Percentiles rank a stretch among this genome's conserved stretches.
Conservation (phyloP, 2,113 vertebrate genomes). For the Thalassoma bifasciatum region DNA sequence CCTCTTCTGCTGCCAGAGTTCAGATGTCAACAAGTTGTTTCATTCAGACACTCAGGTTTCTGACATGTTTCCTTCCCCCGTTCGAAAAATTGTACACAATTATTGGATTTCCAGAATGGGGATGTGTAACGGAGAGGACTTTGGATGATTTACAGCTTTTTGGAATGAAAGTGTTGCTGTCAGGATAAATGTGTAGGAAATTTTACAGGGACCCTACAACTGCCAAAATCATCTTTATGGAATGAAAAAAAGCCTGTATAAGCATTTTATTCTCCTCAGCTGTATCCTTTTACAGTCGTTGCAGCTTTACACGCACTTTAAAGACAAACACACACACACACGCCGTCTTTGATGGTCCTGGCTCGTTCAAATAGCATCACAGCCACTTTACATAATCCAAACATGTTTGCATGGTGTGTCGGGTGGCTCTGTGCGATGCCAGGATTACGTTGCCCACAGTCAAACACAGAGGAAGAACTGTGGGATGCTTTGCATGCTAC, state of each 20-base stretch:
- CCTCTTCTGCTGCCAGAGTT: slow-evolving; percentile 41
- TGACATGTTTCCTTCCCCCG: slow-evolving; percentile 13
- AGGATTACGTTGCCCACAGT: slow-evolving; percentile 61
- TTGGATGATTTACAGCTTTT: not conserved
- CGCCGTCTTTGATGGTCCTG: slow-evolving; percentile 13
- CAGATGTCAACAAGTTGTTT: slow-evolving; percentile 59
- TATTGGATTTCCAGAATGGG: not conserved
- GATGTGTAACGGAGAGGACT: not conserved
- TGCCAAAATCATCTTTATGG: too few species aligned
- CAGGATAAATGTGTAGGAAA: not conserved
- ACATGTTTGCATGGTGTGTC: slow-evolving; percentile 66
- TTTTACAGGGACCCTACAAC: too few species aligned
- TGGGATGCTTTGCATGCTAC: slow-evolving; percentile 32
- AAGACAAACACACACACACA: not conserved
- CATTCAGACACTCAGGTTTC: slow-evolving; percentile 20
- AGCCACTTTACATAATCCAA: slow-evolving; percentile 71
- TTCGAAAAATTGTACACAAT: slow-evolving; percentile 2
- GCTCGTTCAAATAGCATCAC: slow-evolving; percentile 34
- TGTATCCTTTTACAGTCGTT: slow-evolving; percentile 17
- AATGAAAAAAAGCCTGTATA: too few species aligned
- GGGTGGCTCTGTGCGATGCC: slow-evolving; percentile 49
- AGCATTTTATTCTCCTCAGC: not conserved
- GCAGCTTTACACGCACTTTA: slow-evolving; percentile 23
- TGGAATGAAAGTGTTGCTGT: not conserved
- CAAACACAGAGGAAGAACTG: slow-evolving; percentile 46